Conservation (phyloP, 2,113 vertebrate genomes). For the western clawed frog (Xenopus tropicalis) region DNA sequence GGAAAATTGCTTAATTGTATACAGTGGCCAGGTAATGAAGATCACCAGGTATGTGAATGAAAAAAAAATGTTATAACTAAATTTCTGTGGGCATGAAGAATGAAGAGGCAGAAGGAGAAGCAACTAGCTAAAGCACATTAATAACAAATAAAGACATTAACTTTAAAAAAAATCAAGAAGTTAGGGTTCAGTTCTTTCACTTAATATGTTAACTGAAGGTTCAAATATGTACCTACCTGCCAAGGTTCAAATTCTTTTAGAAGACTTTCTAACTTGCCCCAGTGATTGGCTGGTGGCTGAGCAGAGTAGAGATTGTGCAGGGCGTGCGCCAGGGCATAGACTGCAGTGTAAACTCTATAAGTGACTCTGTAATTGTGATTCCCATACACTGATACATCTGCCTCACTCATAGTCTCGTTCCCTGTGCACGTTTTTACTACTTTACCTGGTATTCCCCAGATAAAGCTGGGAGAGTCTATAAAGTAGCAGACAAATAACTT, state of each 20-base stretch:
- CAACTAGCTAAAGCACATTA: too few species aligned
- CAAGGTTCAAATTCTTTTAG: background rate
- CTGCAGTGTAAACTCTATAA: conserved; percentile 6
- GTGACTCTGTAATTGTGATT: background rate
- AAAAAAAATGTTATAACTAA: too few species aligned
- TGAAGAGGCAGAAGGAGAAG: too few species aligned
- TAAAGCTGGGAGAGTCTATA: background rate
- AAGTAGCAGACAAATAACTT: background rate
- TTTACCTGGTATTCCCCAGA: too few species aligned
- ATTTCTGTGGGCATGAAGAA: too few species aligned
- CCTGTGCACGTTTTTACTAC: background rate
- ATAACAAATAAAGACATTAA: too few species aligned
- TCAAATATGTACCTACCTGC: background rate
- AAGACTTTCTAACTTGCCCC: background rate
- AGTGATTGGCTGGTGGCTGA: background rate
- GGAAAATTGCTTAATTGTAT: too few species aligned
- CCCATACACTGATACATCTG: background rate
- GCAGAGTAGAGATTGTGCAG: background rate
- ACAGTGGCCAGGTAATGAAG: too few species aligned
- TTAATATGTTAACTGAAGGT: too few species aligned
- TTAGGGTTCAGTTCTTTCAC: too few species aligned
- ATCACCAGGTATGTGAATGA: too few species aligned
- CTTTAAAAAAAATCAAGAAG: too few species aligned
- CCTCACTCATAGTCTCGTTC: background rate
- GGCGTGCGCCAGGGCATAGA: background rate